These are phyloP conservation scores for Trachelus iudaicus DNA, from an alignment of 2,888 invertebrate genomes.

Conservation along the genomic window DNA sequence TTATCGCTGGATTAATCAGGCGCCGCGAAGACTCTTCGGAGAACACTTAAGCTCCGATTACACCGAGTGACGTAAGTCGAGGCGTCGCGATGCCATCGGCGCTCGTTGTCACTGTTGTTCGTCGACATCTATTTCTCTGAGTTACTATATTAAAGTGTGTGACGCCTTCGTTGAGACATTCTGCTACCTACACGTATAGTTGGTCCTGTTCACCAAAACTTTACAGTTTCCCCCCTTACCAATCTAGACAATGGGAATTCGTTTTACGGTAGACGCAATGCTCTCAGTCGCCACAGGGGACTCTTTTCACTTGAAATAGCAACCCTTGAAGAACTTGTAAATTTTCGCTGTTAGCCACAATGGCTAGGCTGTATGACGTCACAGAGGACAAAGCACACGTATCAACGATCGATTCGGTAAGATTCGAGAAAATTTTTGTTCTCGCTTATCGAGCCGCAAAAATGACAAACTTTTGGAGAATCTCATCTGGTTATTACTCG, in stretches of 20 bases:
- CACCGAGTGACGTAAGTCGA: background rate
- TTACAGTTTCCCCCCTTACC: slow-evolving; percentile 15
- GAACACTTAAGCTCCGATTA: slow-evolving; percentile 9
- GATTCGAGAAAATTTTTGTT: background rate
- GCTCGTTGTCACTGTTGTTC: background rate
- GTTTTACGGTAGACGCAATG: background rate
- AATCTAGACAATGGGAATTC: background rate
- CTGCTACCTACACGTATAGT: background rate
- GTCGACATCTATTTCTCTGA: background rate
- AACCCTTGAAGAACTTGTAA: background rate
- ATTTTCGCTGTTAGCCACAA: background rate
- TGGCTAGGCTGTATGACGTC: background rate
- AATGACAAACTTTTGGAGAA: background rate
- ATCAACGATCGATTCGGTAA: background rate
- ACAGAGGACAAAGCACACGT: background rate
- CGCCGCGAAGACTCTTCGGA: background rate
- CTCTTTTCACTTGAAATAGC: background rate
- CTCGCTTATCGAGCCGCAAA: background rate
- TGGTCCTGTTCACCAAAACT: slow-evolving; percentile 15
- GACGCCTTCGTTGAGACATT: background rate
- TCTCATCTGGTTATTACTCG: background rate
- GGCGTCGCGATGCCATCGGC: slow-evolving; percentile 11
- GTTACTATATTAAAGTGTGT: background rate
- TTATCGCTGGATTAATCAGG: background rate
- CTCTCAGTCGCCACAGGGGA: background rate